Evolutionary conservation across 2,888 invertebrate genomes (phyloP).

Genomic region (Sipha maydis): DNA sequence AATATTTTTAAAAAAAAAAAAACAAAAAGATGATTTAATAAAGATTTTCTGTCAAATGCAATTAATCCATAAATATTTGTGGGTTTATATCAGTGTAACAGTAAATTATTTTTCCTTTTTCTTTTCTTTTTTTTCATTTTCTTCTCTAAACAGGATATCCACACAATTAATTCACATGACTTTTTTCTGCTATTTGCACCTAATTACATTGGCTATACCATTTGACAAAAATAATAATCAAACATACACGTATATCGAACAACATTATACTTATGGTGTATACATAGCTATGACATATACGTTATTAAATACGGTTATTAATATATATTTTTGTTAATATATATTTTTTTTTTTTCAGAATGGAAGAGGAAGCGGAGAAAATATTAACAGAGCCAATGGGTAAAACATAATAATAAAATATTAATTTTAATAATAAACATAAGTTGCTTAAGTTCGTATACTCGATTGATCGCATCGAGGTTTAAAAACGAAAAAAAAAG

Average conservation of each 20-base stretch:
- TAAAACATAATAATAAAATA: conserved; percentile 69
- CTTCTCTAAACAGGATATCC: not conserved
- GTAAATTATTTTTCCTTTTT: conserved; percentile 21
- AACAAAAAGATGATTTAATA: conserved; percentile 23
- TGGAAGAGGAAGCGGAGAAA: conserved; percentile 83
- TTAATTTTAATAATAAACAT: not conserved
- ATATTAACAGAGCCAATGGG: conserved; percentile 84
- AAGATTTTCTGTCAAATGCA: conserved; percentile 60
- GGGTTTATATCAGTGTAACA: not conserved
- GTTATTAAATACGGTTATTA: not conserved
- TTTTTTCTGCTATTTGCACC: conserved; percentile 12
- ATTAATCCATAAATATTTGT: conserved; percentile 44
- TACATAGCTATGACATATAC: not conserved
- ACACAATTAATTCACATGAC: conserved; percentile 30
- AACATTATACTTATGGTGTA: not conserved
- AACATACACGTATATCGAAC: conserved; percentile 8
- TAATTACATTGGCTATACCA: conserved; percentile 18
- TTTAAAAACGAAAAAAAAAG: not conserved
- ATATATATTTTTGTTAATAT: conserved; percentile 63
- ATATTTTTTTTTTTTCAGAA: conserved; percentile 79
- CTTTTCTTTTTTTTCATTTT: not conserved
- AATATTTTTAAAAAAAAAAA: not conserved
- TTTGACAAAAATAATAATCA: conserved; percentile 29
- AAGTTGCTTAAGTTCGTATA: not conserved
- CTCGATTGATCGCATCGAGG: not conserved